Conservation (phyloP, 53 echinoderm and acorn worm genomes). For the Antedon mediterranea region DNA sequence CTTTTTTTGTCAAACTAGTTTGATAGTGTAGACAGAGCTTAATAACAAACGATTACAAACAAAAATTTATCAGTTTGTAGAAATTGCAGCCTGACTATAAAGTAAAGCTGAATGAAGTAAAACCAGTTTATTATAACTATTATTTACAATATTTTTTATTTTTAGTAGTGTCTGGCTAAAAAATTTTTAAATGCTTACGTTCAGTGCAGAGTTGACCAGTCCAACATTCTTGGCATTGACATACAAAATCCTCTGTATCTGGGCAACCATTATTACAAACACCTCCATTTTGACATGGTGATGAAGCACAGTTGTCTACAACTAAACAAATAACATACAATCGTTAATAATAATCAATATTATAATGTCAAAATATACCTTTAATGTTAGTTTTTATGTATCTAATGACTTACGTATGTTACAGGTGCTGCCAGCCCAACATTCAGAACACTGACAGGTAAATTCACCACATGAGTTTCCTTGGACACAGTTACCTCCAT, state of each 20-base stretch:
- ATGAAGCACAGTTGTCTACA: background rate
- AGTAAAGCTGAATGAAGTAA: too few species aligned
- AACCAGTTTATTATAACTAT: too few species aligned
- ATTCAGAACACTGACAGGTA: background rate
- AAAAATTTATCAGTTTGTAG: too few species aligned
- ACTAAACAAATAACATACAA: background rate
- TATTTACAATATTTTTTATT: too few species aligned
- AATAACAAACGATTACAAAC: too few species aligned
- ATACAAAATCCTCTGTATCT: background rate
- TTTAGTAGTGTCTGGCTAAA: too few species aligned
- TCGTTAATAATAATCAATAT: too few species aligned
- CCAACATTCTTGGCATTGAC: background rate
- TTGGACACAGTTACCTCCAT: background rate
- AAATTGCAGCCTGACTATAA: too few species aligned
- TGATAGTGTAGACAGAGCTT: too few species aligned
- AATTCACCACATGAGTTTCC: background rate
- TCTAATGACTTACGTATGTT: background rate
- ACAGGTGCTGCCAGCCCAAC: background rate
- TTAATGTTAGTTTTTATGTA: too few species aligned
- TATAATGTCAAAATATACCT: too few species aligned
- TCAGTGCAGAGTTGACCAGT: background rate
- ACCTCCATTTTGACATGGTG: slow-evolving; percentile 56
- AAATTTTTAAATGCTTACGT: background rate
- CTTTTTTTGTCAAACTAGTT: too few species aligned
- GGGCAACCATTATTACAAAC: slow-evolving; percentile 16